phyloP scores from a whole-genome alignment of 2,888 invertebrate species.

The Limnephilus rhombicus region DNA sequence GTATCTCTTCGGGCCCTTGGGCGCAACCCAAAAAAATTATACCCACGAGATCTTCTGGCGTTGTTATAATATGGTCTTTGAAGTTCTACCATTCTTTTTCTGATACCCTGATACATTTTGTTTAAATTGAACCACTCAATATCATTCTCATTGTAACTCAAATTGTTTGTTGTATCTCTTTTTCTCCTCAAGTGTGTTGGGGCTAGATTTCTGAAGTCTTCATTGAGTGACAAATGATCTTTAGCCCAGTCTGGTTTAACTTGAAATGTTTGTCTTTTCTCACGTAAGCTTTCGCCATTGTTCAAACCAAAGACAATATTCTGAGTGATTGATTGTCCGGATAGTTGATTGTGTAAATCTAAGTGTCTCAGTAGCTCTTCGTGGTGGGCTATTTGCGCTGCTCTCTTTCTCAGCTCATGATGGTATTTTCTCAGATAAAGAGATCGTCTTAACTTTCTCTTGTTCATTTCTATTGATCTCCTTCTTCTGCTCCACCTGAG shows the following conservation, averaged over 20 bases:
- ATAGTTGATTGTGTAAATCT: conserved; percentile 9
- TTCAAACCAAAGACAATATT: neutral
- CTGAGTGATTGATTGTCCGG: neutral
- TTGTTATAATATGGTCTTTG: conserved; percentile 36
- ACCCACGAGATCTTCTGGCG: conserved; percentile 51
- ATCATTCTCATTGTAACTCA: neutral
- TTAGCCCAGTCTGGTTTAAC: neutral
- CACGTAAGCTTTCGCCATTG: neutral
- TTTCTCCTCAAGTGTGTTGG: conserved; percentile 27
- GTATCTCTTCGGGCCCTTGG: conserved; percentile 59
- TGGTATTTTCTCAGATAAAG: conserved; percentile 75
- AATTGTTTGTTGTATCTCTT: conserved; percentile 14
- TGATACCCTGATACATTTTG: conserved; percentile 34
- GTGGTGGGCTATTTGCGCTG: conserved; percentile 58
- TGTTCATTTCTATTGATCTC: conserved; percentile 76
- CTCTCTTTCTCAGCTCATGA: conserved; percentile 70
- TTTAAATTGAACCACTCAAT: neutral
- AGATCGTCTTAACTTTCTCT: conserved; percentile 72
- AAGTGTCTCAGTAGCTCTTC: conserved; percentile 55
- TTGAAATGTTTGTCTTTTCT: neutral
- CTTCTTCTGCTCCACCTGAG: conserved; percentile 88
- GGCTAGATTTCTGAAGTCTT: neutral
- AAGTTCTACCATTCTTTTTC: conserved; percentile 40
- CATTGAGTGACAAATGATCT: neutral
- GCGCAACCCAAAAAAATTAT: conserved; percentile 63